Evolutionary conservation across 1,140 invertebrate species (phyloP).

Genomic region (Trinorchestia longiramus): DNA sequence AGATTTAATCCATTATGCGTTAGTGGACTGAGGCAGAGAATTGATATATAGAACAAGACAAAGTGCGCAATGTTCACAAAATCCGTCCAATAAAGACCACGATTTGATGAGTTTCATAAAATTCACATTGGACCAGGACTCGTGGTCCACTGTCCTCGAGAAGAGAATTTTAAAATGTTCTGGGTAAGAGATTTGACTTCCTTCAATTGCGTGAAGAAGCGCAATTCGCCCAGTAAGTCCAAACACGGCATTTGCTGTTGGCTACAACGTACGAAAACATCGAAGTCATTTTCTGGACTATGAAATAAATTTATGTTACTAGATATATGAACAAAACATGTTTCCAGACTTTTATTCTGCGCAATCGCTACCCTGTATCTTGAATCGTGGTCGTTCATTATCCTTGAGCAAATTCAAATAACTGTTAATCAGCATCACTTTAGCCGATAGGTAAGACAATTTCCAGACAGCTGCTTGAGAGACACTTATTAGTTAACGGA

Average conservation of each 20-base stretch:
- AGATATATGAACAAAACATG: not conserved
- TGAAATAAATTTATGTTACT: not conserved
- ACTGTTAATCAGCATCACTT: not conserved
- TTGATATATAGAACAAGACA: no score
- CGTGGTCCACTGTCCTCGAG: not conserved
- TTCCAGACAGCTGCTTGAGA: not conserved
- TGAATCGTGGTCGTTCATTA: not conserved
- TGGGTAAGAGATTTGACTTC: not conserved
- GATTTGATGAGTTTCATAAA: not conserved
- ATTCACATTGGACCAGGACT: not conserved
- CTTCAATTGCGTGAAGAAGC: not conserved
- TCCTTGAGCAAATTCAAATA: not conserved
- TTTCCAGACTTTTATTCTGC: not conserved
- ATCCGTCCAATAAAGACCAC: no score
- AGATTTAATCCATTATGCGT: no score
- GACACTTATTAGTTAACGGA: not conserved
- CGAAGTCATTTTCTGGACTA: not conserved
- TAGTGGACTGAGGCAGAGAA: no score
- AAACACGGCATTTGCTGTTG: not conserved
- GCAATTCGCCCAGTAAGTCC: not conserved
- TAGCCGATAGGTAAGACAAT: not conserved
- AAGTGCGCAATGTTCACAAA: no score
- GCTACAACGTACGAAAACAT: not conserved
- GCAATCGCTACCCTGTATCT: not conserved
- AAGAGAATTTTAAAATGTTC: not conserved